These are phyloP conservation scores for Pelosia muscerda DNA, from an alignment of 2,888 invertebrate genomes.

Conservation along the genomic window DNA sequence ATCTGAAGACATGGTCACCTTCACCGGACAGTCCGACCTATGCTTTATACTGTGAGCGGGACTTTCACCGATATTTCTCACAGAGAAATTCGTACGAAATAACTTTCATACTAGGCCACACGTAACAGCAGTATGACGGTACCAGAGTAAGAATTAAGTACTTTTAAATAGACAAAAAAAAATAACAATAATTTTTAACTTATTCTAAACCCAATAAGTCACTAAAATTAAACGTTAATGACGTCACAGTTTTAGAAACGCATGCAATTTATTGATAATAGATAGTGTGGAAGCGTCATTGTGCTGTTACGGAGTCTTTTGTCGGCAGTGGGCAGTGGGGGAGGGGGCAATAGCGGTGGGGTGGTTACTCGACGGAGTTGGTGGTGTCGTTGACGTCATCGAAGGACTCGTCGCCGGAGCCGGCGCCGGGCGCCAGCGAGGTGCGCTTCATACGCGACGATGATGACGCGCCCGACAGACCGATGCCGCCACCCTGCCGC, in stretches of 20 bases:
- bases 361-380: slow-evolving; percentile 89
- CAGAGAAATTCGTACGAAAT: slow-evolving; percentile 35
- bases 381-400: slow-evolving; percentile 91
- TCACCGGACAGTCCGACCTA: not conserved
- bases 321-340: slow-evolving; percentile 1
- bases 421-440: slow-evolving; percentile 89
- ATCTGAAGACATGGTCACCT: not conserved
- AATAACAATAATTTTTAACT: slow-evolving; percentile 46
- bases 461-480: slow-evolving; percentile 88
- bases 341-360: not conserved
- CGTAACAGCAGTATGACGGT: slow-evolving; percentile 35
- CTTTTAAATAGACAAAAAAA: slow-evolving; percentile 34
- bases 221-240: slow-evolving; percentile 40
- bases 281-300: slow-evolving; percentile 3
- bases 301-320: not conserved
- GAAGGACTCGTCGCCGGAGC: slow-evolving; percentile 91
- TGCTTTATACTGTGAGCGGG: not conserved
- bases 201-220: slow-evolving; percentile 46
- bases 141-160: slow-evolving; percentile 48
- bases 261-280: slow-evolving; percentile 15
- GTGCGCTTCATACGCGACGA: slow-evolving; percentile 90
- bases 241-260: slow-evolving; percentile 22
- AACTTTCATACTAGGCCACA: slow-evolving; percentile 38
- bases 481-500: slow-evolving; percentile 86
- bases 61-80: not conserved